Conservation (phyloP, 2,888 invertebrate species). For the Nomada goodeniana region DNA sequence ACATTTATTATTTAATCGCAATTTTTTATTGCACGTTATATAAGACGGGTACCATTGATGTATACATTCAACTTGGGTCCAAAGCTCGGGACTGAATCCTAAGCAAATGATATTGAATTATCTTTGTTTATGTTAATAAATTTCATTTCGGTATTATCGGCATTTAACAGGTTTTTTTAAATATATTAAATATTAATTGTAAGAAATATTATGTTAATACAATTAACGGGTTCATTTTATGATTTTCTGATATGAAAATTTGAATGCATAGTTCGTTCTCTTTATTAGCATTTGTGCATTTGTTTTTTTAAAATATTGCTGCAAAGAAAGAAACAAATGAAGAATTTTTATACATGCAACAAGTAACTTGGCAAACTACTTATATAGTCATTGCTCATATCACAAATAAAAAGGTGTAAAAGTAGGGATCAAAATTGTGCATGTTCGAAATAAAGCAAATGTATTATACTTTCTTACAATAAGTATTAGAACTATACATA, state of each 20-base stretch:
- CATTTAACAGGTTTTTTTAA: background rate
- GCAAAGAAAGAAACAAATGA: background rate
- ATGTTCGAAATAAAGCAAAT: background rate
- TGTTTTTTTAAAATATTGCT: background rate
- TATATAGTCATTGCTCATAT: background rate
- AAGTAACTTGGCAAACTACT: background rate
- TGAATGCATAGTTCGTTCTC: background rate
- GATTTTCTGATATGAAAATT: background rate
- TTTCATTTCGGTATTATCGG: too few relatives aligned
- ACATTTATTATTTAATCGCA: too few relatives aligned
- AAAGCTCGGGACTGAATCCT: conserved; percentile 13
- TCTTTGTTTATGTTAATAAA: too few relatives aligned
- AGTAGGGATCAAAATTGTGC: background rate
- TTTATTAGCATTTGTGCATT: background rate
- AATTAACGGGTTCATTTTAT: too few relatives aligned
- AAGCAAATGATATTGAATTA: too few relatives aligned
- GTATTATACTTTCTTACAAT: background rate
- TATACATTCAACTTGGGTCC: background rate
- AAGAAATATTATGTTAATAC: too few relatives aligned
- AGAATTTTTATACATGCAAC: background rate
- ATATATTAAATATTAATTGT: background rate
- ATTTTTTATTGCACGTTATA: background rate
- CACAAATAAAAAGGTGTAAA: background rate
- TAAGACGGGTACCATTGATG: conserved; percentile 15
- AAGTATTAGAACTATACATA: conserved; percentile 37